Base-by-base conservation (phyloP, 1,140 invertebrate genomes). In the Caenorhabditis latens region DNA sequence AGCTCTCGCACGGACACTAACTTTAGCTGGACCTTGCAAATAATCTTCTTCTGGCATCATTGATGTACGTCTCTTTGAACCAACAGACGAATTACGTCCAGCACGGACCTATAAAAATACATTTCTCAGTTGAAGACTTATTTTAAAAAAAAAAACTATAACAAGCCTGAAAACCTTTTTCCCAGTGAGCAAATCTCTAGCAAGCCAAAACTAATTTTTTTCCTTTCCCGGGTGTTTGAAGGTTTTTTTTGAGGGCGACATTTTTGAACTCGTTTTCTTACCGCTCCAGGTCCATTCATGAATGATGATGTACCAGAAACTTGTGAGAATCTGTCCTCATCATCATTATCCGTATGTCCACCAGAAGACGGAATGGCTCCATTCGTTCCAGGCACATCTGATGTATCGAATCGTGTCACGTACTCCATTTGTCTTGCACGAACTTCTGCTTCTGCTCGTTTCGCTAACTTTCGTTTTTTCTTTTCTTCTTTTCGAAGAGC, bases 1-100 rank as follows among this genome's bases (percentile, higher is more conserved):
- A 1, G 98, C 98, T 83, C 98, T 94, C n/a, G 97, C 94, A 43
- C 98, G 94, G 93, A 99, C 98, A 0, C 96, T 96, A 0, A 96
- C 95, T 89, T 92, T 92, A 4, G 71, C 75, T 9, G 95, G 32
- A 94, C 95, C 48, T 94, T 94, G 89, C 95, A 94, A 63, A 92
- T 91, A 53, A 95, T 94, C 79, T 94, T 94, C 90, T 95, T 96
- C 83, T 94, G 87, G 61, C 43, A 63, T 87, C 55, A 46, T 46
- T 7, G 75, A 58, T 16, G 21, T 4, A 48, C 86, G 71, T 7
- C 84, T 24, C 32, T 55, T 67, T 2, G 84, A 40, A n/a, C 84
- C 21, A 19, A 55, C 84, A 11, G 63, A 67, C 8, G 84, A 63
- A 55, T 61, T 48, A 19, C 83, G 83, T 11, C 40, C 40, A 42